These are phyloP conservation scores for Hybognathus amarus DNA, from an alignment of 2,797 vertebrate species.

Conservation along the genomic window DNA sequence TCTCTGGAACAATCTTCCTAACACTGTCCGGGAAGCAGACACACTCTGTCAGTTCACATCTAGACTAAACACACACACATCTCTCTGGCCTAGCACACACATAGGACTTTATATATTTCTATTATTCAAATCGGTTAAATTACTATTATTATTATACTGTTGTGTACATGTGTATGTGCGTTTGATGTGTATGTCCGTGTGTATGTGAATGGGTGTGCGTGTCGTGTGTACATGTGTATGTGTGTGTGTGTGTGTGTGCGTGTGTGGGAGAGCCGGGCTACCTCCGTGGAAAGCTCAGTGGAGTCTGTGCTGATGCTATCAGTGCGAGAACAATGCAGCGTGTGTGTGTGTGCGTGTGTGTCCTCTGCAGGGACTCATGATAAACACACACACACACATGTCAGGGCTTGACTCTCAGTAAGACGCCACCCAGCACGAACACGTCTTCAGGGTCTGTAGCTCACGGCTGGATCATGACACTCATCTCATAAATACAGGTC, in stretches of 20 bases:
- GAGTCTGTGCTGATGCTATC: neutral
- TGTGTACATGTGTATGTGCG: accelerated
- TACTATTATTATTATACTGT: too few species aligned
- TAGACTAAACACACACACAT: too few species aligned
- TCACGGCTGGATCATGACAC: too few species aligned
- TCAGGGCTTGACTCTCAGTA: neutral
- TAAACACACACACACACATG: neutral
- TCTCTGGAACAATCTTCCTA: too few species aligned
- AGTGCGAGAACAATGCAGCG: neutral
- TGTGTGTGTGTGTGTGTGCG: too few species aligned
- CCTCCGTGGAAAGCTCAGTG: neutral
- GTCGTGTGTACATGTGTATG: too few species aligned
- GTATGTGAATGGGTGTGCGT: accelerated
- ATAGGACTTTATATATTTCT: accelerated
- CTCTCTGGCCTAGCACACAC: too few species aligned
- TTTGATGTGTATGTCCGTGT: accelerated
- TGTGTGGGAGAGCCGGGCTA: accelerated
- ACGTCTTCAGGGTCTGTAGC: neutral
- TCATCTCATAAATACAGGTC: too few species aligned
- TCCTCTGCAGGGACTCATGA: neutral
- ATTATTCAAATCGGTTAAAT: too few species aligned
- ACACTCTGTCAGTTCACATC: too few species aligned
- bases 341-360: neutral
- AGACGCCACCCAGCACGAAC: neutral
- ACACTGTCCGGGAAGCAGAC: too few species aligned